Evolutionary conservation across 2,888 invertebrate species (phyloP), one percentile per base, ranked within the genome.

Genomic region (Cheilosia vernalis): DNA sequence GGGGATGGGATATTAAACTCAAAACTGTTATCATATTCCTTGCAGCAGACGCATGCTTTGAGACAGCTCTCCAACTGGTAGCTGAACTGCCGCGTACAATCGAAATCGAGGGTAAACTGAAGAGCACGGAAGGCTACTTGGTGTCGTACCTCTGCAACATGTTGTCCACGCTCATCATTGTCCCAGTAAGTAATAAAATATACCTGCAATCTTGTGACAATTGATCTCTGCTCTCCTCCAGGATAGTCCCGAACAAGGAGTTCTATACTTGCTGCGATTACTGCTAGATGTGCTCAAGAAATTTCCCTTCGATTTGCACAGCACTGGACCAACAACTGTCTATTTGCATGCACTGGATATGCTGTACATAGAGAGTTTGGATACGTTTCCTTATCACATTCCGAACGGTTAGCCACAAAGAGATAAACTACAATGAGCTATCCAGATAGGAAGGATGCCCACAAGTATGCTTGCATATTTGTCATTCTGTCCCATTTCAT

Each of bases 21-120:
- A 33, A 37, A 37, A 58, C 30, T 37, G 9, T 1, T 63, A 33
- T 19, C 33, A 47, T 51, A 56, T 87, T 85, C 86, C 88, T 93
- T 92, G 89, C 89, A 97, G 98, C 97, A 76, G 98, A 99, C 93
- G 97, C 98, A 2, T 98, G 98, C 91, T 96, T 98, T 89, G 98
- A 98, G 92, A 97, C 97, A 33, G 95, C 97, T 0, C 94, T 99
- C 19, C 94, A 94, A 80, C 92, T 97, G 61, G 94, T 98, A 87
- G 94, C 95, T 0, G 97, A 97, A 88, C 93, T 98, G 89, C 96
- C 96, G 87, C 92, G 94, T 89, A 92, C 93, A 88, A 92, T 94
- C 90, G 94, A 96, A 88, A 92, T 95, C n/a, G 97, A 97, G 87
- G 96, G 95, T 2, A 96, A 96, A 90, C 93, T 94, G 49, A 95